Evolutionary conservation across 2,113 vertebrate species (phyloP), one percentile per base, ranked within the genome.

Genomic region (Menidia beryllina): DNA sequence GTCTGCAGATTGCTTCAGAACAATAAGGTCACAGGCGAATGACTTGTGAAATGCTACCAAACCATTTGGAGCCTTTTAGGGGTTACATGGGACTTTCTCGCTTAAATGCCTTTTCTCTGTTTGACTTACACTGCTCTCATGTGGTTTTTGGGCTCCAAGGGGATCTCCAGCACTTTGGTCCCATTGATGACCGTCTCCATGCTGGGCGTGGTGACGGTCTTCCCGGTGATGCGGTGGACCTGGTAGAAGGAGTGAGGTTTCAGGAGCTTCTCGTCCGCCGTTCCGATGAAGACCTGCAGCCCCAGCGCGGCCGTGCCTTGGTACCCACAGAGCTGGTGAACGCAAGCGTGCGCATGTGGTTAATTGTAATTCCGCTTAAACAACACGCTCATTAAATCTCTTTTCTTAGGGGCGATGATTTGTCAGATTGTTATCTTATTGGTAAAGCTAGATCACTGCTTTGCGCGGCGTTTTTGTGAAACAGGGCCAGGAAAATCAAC

Each of bases 181-280:
- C 96, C 96, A 9, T 92, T 94, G 11, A 96, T 82, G 2, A 95
- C 93, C 86, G 95, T 96, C 91, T 99, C 97, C 8, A 94, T 91
- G 90, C 96, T 98, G 87, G 93, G 95, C 26, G 97, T 98, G 83
- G 96, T 96, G 72, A 99, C 97, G 0, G 97, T 98, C 45, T 99
- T 99, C 17, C 98, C 97, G 0, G 97, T 98, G 89, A 99, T 97
- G 53, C 97, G 96, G 72, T 99, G 97, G 36, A 97, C 98, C 90
- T 99, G 98, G 89, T 99, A 99, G 91, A 99, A 99, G 51, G 98
- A 96, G 0, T 99, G 98, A 0, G 97, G 97, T 63, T 96, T 97
- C 11, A 98, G 94, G 57, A 97, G 91, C 21, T 95, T 88, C 87
- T 99, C 97, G 0, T 99, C 98, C 0, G 98, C 96, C 0, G 97